phyloP scores from a whole-genome alignment of 2,888 invertebrate genomes.

The Rotaria macrura region DNA sequence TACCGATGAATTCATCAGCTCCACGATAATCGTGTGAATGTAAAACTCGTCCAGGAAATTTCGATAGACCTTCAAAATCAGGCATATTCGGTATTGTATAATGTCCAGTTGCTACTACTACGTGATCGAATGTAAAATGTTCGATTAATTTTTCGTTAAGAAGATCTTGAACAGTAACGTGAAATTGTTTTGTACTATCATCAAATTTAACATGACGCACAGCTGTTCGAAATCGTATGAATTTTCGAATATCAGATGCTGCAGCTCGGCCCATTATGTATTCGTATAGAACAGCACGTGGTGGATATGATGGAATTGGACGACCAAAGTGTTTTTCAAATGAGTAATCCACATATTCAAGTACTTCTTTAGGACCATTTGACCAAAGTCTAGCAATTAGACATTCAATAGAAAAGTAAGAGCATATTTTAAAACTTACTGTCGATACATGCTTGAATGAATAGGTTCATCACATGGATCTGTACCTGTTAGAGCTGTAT shows the following conservation, averaged over 20 bases:
- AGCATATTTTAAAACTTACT: neutral
- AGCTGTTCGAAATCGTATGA: neutral
- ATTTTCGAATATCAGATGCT: neutral
- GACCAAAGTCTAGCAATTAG: conserved; percentile 25
- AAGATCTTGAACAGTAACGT: neutral
- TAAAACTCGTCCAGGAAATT: conserved; percentile 24
- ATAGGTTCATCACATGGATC: conserved; percentile 32
- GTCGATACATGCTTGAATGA: conserved; percentile 34
- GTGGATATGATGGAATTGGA: conserved; percentile 32
- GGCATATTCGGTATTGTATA: conserved; percentile 24
- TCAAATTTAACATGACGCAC: neutral
- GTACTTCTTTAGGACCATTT: conserved; percentile 34
- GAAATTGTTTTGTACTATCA: neutral
- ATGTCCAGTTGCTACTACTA: conserved; percentile 28
- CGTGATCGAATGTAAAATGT: conserved; percentile 18
- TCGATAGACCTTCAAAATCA: neutral
- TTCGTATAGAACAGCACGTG: conserved; percentile 30
- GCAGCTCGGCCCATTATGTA: neutral
- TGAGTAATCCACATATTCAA: conserved; percentile 34
- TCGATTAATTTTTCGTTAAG: neutral
- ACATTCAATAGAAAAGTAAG: neutral
- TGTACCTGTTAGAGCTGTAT: conserved; percentile 34
- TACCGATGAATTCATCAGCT: neutral
- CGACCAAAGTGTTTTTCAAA: conserved; percentile 33
- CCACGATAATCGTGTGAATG: conserved; percentile 29